phyloP scores from a whole-genome alignment of 2,888 invertebrate species.

The Melolontha melolontha region DNA sequence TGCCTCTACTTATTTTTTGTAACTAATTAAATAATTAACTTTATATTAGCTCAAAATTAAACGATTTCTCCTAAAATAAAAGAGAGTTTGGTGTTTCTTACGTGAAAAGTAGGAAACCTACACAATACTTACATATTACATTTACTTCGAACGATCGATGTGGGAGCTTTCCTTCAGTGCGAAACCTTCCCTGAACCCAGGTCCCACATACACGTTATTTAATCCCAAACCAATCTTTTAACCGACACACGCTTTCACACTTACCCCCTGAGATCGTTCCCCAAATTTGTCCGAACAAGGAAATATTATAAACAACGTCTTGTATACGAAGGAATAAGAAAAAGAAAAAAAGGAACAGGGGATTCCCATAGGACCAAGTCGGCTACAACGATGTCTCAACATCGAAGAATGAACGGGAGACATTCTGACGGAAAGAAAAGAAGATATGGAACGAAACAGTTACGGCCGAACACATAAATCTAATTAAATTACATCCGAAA shows the following conservation, averaged over 20 bases:
- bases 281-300: conserved; percentile 58
- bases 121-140: conserved; percentile 28
- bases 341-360: conserved; percentile 15
- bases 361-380: conserved; percentile 24
- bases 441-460: conserved; percentile 23
- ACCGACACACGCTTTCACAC: conserved; percentile 65
- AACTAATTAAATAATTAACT: no score
- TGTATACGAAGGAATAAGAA: conserved; percentile 30
- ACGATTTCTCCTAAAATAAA: conserved; percentile 14
- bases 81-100: conserved; percentile 25
- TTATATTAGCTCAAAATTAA: conserved; percentile 10
- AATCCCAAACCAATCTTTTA: conserved; percentile 68
- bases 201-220: conserved; percentile 59
- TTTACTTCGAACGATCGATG: conserved; percentile 37
- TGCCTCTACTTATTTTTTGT: no score
- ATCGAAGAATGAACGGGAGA: conserved; percentile 14
- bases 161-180: conserved; percentile 41
- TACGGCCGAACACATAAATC: conserved; percentile 34
- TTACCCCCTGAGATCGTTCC: conserved; percentile 56
- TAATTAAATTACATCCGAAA: conserved; percentile 42
- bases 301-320: conserved; percentile 57
- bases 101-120: conserved; percentile 34
- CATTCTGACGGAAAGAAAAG: conserved; percentile 26
- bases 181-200: conserved; percentile 41
- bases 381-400: conserved; percentile 15